phyloP scores from a whole-genome alignment of 2,113 vertebrate species.

The Nyctereutes procyonoides region DNA sequence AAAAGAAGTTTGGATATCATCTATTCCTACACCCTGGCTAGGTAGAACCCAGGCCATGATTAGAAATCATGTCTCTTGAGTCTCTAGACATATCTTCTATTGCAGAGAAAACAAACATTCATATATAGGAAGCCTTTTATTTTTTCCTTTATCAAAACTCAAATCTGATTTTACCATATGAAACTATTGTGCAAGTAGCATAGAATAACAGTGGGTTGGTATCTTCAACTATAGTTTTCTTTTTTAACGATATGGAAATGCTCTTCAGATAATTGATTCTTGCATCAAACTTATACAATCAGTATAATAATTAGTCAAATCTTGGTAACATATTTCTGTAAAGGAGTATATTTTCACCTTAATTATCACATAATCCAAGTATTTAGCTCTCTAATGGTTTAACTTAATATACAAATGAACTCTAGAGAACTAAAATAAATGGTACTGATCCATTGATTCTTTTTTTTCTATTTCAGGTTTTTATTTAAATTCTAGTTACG shows the following conservation, averaged over 20 bases:
- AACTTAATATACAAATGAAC: slow-evolving; percentile 11
- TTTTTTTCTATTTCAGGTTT: background rate
- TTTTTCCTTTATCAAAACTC: slow-evolving; percentile 35
- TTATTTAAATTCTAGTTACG: background rate
- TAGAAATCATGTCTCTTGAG: background rate
- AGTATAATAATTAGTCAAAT: background rate
- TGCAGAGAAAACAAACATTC: slow-evolving; percentile 6
- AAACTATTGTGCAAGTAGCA: slow-evolving; percentile 20
- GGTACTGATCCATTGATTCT: background rate
- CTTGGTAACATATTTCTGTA: background rate
- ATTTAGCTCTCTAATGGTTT: slow-evolving; percentile 4
- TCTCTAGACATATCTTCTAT: background rate
- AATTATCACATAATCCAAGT: background rate
- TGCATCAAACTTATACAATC: background rate
- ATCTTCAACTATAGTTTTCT: slow-evolving; percentile 16
- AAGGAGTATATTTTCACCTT: slow-evolving; percentile 30
- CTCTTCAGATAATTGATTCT: background rate
- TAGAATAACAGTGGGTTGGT: background rate
- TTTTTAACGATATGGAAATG: background rate
- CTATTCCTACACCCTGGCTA: background rate
- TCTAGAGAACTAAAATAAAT: background rate
- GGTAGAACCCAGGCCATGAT: background rate
- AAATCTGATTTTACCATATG: background rate
- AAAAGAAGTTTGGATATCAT: slow-evolving; percentile 14
- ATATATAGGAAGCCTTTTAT: background rate